Base-by-base conservation (phyloP, 2,797 vertebrate genomes). In the Cottoperca gobio region DNA sequence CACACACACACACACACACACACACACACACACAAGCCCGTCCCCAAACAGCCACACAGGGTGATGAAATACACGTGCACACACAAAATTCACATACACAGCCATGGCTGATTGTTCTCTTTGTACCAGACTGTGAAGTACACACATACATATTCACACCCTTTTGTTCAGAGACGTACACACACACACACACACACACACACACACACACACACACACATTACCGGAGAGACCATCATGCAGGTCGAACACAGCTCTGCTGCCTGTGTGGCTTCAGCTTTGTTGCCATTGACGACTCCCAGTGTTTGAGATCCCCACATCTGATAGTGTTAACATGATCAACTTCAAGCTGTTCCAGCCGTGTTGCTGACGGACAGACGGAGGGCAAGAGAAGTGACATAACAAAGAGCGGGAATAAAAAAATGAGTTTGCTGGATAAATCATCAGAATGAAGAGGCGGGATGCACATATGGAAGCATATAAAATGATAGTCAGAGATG, bases 241-340 rank as follows among this genome's bases (percentile, higher is more conserved):
- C 90, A 83, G 87, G 86, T 80, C 4, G 28, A 49, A 49, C 84
- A 79, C 79, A 7, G 70, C 67, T 85, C 85, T 77, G 79, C 89
- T 82, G 31, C 31, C 31, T 33, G 31, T 88, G 88, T 90, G 88
- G 90, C 86, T 90, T 63, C 58, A 23, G 77, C 79, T 82, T 76
- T 88, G 91, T 90, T 89, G 89, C 90, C 86, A n/a, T 10, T 86
- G 89, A 82, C 81, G 40, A 91, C 89, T 39, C 82, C 64, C 80
- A 52, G 42, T 87, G 81, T 89, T 90, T 81, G 74, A 92, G 93
- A 93, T 93, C 81, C 57, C 61, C 66, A 28, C 70, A 12, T 86
- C 84, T 86, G 91, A 93, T 92, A 90, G 59, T 14, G 79, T 78
- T 81, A 89, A 87, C 69, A 70, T 85, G 86, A 93, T 91, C 86